Conservation (phyloP, 2,113 vertebrate species). For the Podilymbus podiceps region DNA sequence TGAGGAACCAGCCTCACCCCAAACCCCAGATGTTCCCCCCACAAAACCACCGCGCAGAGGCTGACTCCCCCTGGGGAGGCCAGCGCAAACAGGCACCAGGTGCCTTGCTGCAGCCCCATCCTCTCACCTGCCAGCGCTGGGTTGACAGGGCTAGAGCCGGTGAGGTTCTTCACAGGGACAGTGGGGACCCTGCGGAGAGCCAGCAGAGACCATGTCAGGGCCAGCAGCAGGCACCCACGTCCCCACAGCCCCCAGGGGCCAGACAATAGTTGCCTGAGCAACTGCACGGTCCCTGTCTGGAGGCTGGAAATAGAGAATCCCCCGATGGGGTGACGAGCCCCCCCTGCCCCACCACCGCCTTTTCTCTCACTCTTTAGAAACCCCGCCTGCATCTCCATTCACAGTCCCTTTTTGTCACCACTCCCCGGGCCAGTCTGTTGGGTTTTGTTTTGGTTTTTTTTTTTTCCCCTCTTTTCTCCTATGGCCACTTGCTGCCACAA, state of each 20-base stretch:
- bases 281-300: conserved; percentile 19
- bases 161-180: conserved; percentile 93
- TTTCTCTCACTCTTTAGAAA: conserved; percentile 60
- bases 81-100: rapidly evolving
- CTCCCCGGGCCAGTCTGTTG: not conserved
- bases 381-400: conserved; percentile 61
- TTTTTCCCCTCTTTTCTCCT: conserved; percentile 40
- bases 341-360: not conserved
- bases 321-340: not conserved
- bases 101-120: rapidly evolving
- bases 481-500: not conserved
- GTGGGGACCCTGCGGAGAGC: conserved; percentile 82
- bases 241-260: not conserved
- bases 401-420: conserved; percentile 53
- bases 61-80: not conserved
- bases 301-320: conserved; percentile 39
- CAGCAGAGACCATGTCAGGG: not conserved
- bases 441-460: too few species aligned
- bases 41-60: rapidly evolving
- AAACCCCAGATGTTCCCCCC: not conserved
- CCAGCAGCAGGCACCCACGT: not conserved
- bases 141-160: conserved; percentile 88
- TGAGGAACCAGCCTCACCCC: not conserved
- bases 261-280: conserved; percentile 60
- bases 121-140: conserved; percentile 89